These are phyloP conservation scores for Penaeus japonicus DNA, from an alignment of 1,140 invertebrate genomes.

Conservation along the genomic window DNA sequence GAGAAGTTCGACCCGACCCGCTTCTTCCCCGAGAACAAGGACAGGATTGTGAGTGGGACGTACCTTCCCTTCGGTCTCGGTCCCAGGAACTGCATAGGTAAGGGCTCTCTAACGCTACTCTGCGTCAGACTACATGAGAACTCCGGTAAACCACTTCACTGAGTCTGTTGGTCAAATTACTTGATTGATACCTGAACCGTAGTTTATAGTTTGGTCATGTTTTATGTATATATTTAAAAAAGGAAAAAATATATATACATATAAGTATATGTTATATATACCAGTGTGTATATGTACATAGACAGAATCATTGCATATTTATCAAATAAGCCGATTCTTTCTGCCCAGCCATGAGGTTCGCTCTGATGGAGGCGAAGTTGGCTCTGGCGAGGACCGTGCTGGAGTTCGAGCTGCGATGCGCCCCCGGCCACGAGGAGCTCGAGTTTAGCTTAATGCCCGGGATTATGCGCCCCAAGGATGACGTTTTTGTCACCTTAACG, in stretches of 20 bases:
- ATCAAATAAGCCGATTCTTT: not conserved
- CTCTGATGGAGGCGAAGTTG: constrained; percentile 73
- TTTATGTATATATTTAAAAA: no score
- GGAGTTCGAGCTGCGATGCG: constrained; percentile 3
- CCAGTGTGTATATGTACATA: no score
- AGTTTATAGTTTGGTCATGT: no score
- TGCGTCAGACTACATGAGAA: no score
- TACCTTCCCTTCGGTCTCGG: constrained; percentile 69
- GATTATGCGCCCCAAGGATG: not conserved
- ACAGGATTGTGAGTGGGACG: constrained; percentile 51
- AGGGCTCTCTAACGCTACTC: not conserved
- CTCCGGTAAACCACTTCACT: no score
- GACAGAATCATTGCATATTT: no score
- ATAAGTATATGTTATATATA: no score
- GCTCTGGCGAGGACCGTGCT: constrained; percentile 64
- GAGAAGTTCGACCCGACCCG: constrained; percentile 65
- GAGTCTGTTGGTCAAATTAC: no score
- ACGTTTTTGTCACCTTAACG: not conserved
- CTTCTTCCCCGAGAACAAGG: constrained; percentile 30
- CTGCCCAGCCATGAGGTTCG: constrained; percentile 71
- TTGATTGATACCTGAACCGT: no score
- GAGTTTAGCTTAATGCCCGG: not conserved
- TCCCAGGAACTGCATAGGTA: constrained; percentile 65
- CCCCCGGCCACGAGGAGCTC: constrained; percentile 9
- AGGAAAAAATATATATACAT: no score